phyloP scores from a whole-genome alignment of 2,113 vertebrate genomes.

The Channa argus region DNA sequence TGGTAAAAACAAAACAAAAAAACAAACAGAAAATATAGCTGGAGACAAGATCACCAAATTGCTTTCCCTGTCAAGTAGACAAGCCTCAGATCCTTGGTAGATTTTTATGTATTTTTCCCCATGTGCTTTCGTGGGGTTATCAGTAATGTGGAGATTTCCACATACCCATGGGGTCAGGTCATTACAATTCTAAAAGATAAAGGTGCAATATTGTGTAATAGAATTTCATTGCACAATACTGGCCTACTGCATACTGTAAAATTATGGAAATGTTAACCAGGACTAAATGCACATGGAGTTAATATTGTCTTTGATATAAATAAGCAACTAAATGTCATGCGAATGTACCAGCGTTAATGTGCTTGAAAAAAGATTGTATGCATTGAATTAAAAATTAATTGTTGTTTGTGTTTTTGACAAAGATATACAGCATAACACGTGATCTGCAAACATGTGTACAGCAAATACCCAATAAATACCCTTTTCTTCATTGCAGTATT shows the following conservation, averaged over 20 bases:
- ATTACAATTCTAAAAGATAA: no score
- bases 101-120: constrained; percentile 57
- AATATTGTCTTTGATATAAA: not conserved
- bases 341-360: no score
- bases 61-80: constrained; percentile 23
- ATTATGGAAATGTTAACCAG: no score
- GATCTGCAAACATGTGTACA: not conserved
- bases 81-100: constrained; percentile 32
- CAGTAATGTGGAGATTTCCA: constrained; percentile 40
- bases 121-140: constrained; percentile 67
- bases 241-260: no score
- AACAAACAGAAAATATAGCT: not conserved
- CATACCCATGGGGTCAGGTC: constrained; percentile 17
- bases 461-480: not conserved
- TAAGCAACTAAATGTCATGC: no score
- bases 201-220: no score
- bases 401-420: no score
- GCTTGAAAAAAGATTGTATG: no score
- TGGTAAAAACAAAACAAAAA: not conserved
- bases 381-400: no score
- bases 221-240: no score
- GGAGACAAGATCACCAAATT: constrained; percentile 20
- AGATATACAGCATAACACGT: not conserved
- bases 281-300: no score
- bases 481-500: constrained; percentile 8